phyloP scores from a whole-genome alignment of 2,113 vertebrate genomes.

The Petrocephalus microphthalmus region DNA sequence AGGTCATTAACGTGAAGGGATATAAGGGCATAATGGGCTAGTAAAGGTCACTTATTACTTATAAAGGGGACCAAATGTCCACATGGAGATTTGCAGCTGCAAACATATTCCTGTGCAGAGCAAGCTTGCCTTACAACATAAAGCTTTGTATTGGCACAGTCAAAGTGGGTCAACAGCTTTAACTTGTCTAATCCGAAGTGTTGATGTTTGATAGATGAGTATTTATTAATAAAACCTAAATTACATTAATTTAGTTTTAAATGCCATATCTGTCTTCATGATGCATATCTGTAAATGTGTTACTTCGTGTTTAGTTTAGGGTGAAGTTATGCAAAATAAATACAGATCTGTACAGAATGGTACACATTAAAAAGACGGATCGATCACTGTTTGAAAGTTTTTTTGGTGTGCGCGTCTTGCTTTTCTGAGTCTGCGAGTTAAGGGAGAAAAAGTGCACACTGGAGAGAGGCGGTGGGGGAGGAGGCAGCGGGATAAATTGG shows the following conservation, averaged over 20 bases:
- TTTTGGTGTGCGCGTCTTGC: background rate
- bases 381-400: background rate
- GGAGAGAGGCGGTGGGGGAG: constrained; percentile 38
- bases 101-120: background rate
- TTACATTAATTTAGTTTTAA: background rate
- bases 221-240: background rate
- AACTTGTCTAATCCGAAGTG: background rate
- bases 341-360: background rate
- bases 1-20: constrained; percentile 20
- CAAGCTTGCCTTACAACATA: background rate
- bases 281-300: background rate
- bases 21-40: constrained; percentile 8
- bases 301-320: background rate
- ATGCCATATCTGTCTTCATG: background rate
- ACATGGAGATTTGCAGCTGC: background rate
- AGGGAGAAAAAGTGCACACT: constrained; percentile 23
- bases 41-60: constrained; percentile 8
- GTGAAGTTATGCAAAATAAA: background rate
- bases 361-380: background rate
- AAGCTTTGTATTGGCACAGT: background rate
- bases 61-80: constrained; percentile 4
- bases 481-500: constrained; percentile 55
- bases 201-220: background rate
- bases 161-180: background rate
- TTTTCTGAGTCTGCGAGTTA: background rate